Base-by-base conservation (phyloP, 2,888 invertebrate species). In the Cinara cedri region DNA sequence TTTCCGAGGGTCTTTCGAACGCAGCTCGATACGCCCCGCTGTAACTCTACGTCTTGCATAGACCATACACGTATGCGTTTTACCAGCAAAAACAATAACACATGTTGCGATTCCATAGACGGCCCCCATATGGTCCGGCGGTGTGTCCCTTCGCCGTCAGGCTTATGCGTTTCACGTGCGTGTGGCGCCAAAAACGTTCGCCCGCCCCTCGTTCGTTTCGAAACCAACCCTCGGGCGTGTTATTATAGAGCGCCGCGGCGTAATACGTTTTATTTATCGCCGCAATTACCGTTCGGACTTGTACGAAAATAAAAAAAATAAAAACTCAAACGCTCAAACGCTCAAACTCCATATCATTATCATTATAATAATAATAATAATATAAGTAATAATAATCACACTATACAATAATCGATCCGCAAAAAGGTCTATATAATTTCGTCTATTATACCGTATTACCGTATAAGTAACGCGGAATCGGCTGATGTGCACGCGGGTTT, bases 101-200 rank as follows among this genome's bases (percentile, higher is more conserved):
- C 57, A 76, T 76, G 76, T 76, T 66, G 55, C 70, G 54, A 62
- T 62, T 62, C 44, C 55, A 46, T 46, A 46, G 46, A 72, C n/a
- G 21, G 46, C 49, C 34, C 34, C 34, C 72, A 72, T 62, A 51
- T 72, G 72, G 62, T 62, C n/a, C 63, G 42, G 70, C 24, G 54
- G 46, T 54, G 46, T 54, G 55, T 74, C 74, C 62, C 51, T 74
- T 24, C 42, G 10, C 57, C n/a, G 34, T 34, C 49, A 19, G 65
- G 66, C 55, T 66, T 76, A 68, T 68, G 66, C 11, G 26, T 65
- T 57, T 19, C 76, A 76, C 26, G 66, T 68, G 55, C 49, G 19
- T 57, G 76, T 76, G 76, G 76, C 76, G 76, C 76, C 76, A 76
- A 76, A 68, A 76, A 76, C 68, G 76, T 66, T 76, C 57, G 26